Conservation (phyloP, 1,140 invertebrate genomes). For the Semibalanus balanoides region DNA sequence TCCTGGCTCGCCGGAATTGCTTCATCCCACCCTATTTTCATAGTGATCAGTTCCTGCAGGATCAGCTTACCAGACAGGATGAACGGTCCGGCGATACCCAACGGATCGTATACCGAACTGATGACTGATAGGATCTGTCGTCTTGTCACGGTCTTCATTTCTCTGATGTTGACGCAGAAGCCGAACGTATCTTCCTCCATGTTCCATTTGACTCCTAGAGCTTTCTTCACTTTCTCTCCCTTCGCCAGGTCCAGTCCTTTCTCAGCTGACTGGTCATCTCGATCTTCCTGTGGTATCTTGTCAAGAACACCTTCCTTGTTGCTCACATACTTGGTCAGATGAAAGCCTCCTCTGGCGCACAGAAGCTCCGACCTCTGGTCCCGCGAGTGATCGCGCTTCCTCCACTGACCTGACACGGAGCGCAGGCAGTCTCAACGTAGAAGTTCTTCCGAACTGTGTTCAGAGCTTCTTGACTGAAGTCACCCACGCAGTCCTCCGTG, state of each 20-base stretch:
- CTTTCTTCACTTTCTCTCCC: not conserved
- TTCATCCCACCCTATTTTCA: not conserved
- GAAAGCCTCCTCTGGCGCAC: not conserved
- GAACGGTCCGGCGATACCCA: not conserved
- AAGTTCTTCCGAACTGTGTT: not conserved
- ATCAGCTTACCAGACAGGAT: not conserved
- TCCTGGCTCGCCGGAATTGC: not conserved
- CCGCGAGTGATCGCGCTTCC: not conserved
- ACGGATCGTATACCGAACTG: not conserved
- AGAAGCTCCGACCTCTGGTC: not conserved
- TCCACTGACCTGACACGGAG: not conserved
- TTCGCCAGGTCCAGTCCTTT: not conserved
- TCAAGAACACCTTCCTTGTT: not conserved
- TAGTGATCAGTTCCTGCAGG: not conserved
- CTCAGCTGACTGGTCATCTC: too few species aligned
- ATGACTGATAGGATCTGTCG: not conserved
- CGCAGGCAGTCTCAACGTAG: not conserved
- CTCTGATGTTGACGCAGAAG: not conserved
- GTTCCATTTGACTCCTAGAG: not conserved
- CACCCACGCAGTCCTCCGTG: not conserved
- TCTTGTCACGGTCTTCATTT: not conserved
- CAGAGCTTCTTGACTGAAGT: not conserved
- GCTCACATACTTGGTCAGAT: not conserved
- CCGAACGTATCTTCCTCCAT: not conserved
- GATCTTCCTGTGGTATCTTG: not conserved